Base-by-base conservation (phyloP, 2,888 invertebrate genomes). In the Drosophila koepferae region DNA sequence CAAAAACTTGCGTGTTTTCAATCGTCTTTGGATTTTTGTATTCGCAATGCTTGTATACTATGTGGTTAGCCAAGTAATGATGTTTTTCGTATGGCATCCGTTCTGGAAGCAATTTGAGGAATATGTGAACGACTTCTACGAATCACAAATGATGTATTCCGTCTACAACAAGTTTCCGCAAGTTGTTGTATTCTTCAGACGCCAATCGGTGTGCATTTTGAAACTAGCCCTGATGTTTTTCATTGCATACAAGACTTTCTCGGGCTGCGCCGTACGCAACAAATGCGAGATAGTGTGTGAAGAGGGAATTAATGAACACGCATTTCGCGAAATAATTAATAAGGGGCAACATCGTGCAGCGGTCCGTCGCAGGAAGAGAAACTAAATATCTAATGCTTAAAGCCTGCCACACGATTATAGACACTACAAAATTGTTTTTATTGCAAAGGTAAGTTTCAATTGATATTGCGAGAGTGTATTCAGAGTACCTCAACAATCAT, bases 251-350 rank as follows among this genome's bases (percentile, higher is more conserved):
- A 10, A 18, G n/a, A 59, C 58, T 23, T 12, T 58, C 0, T 0
- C 2, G 3, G 1, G 14, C 0, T 18, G 9, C 12, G 8, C 0
- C 14, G 0, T 1, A 0, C 0, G 1, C 3, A 23, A 8, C 0
- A 31, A 34, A 0, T 49, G 48, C 48, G 0, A 1, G 14, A 5
- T 0, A 0, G 48, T n/a, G 0, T 10, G 6, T 3, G 3, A 12
- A 0, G 10, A 34, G 3, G 43, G 20, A 0, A 44, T 56, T 3
- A 9, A 56, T 16, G 8, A 20, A 0, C 7, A 20, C 0, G 46
- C 16, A 38, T 38, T 38, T 6, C 14, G 14, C 4, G 5, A 38
- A 6, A 14, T 38, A 5, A 14, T 38, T 5, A 14, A 38, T 28
- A 28, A 5, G 28, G 0, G 5, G 28, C 3, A 28, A 5, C 5